Evolutionary conservation across 2,888 invertebrate species (phyloP), one percentile per base, ranked within the genome.

Genomic region (Scaeva pyrastri): DNA sequence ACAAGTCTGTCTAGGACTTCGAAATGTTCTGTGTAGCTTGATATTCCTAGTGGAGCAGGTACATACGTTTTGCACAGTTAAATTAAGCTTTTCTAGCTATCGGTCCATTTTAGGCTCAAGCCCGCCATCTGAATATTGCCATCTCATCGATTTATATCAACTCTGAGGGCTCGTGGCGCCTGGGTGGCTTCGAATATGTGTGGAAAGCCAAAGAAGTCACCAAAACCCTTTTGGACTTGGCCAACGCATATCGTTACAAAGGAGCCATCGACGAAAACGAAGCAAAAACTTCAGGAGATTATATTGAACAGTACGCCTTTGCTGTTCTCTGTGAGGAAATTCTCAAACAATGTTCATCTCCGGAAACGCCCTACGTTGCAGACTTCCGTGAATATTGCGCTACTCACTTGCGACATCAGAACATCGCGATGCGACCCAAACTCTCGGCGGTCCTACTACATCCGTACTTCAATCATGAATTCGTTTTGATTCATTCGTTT

Each of bases 61-160:
- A 23, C 6, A 23, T 52, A 31, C 14, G n/a, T 19, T 26, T 16
- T 16, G n/a, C n/a, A n/a, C n/a, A 10, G 21, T 78, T 8, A 0
- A 52, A 52, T 26, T 52, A 3, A 3, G 5, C 1, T 23, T 52
- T 23, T 23, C 2, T 52, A 14, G 23, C 7, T 14, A 52, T 8
- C 0, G 43, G 16, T 84, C 7, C 71, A 77, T 92, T 93, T 56
- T 89, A 96, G 94, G 97, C 96, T 56, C 91, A 93, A 62, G 95
- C 95, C 85, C 95, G 97, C 8, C 98, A 98, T 92, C 96, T 98
- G 88, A 98, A 98, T 93, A 94, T 98, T 8, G 95, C 96, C 91
- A 93, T 94, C 88, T 94, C 96, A 88, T 95, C 97, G 5, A 94
- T 98, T 83, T 98, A 97, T 93, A 95, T 98, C 8, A 95, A 96